Base-by-base conservation (phyloP, 2,797 vertebrate species). In the Artibeus jamaicensis region DNA sequence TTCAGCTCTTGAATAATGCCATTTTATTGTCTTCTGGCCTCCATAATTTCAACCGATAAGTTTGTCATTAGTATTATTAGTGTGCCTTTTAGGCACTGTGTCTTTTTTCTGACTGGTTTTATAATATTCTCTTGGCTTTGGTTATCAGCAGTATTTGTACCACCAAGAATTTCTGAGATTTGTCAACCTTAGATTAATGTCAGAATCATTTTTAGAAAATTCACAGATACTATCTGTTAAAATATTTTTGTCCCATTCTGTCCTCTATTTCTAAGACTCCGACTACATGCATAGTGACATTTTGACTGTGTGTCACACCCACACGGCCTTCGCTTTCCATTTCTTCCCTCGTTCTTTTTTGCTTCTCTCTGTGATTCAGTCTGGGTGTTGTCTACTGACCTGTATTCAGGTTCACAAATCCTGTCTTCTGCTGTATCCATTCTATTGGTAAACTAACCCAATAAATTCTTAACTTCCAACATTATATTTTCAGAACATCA, bases 121-220 rank as follows among this genome's bases (percentile, higher is more conserved):
- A 78, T 74, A 29, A 57, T 44, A 39, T 34, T 39, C n/a, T 48
- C 34, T 44, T 37, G 76, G 24, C 73, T 91, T 93, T 79, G 46
- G 55, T 91, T 79, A 89, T 85, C n/a, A 89, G 89, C 26, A 78
- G 26, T 94, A 42, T 79, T 74, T 81, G 48, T 57, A 74, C 57
- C 29, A 68, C 12, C 24, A 84, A 62, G 71, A 14, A 21, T 44
- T 86, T 37, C 57, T 77, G 44, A 82, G 37, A 14, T 82, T 82
- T 86, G 26, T 57, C 46, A 95, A 78, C 19, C 18, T 9, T 53
- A 11, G 42, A 70, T 55, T 71, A 81, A 76, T 74, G 26, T 70
- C 46, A 67, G 9, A 7, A 21, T 57, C 15, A 91, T 65, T 57
- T 85, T 26, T 50, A 34, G 18, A 86, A 84, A 81, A 59, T 62